Base-by-base conservation (phyloP, 1,140 invertebrate species). In the Drosophila tani region DNA sequence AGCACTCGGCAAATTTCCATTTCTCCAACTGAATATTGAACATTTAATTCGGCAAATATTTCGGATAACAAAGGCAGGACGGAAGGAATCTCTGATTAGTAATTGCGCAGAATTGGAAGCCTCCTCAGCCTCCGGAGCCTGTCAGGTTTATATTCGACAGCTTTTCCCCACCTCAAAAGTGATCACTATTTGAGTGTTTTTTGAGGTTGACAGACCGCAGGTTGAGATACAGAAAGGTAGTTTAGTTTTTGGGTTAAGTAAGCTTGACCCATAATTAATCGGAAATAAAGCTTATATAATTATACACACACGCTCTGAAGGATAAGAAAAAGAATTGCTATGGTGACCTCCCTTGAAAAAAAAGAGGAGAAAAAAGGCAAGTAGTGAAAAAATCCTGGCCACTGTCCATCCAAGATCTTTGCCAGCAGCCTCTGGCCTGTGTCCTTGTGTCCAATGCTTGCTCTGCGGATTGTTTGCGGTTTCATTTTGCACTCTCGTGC, bases 381-480 rank as follows among this genome's bases (percentile, higher is more conserved):
- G 32, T 11, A 35, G 32, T 7, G 17, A n/a, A 32, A 19, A 55
- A 40, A 21, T 56, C 53, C 53, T 56, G 53, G 53, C 53, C 53
- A n/a, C 0, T 56, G 53, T 56, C 53, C 53, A 56, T 40, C 15
- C 53, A 56, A 56, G 35, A 40, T 56, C 53, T 55, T 55, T 21
- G 32, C 51, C 51, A 38, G 32, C 29, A 15, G 27, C 32, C 32
- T n/a, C 50, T 17, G 15, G 32, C 50, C 29, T 51, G 27, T 53
- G 51, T 55, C 46, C 46, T 47, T 17, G 32, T 53, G 19, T 63
- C 58, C 41, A 67, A 38, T 64, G 41, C 59, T 46, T 32, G 58
- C 64, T 47, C 29, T 67, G 60, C 60, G 45, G 38, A 65, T 68
- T 77, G 57, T 63, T 79, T 79, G 75, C 47, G 75, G 75, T 79